phyloP scores from a whole-genome alignment of 1,140 invertebrate genomes.

The Zaprionus tsacasi region DNA sequence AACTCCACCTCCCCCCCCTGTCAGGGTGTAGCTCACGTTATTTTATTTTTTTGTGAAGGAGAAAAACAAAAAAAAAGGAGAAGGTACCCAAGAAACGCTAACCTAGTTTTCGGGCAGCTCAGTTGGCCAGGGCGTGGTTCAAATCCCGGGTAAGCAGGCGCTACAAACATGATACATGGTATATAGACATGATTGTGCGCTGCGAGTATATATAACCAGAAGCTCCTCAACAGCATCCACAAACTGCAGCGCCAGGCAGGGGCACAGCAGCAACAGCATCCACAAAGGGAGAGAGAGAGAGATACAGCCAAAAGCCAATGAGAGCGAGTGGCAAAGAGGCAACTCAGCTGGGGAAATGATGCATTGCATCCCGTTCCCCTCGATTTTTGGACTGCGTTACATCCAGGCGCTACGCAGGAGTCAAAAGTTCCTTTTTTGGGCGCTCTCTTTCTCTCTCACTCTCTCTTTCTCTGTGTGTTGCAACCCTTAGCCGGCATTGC shows the following conservation, averaged over 20 bases:
- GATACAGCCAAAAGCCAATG: not conserved
- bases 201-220: slow-evolving; percentile 18
- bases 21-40: not conserved
- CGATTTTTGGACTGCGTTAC: slow-evolving; percentile 18
- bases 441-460: not conserved
- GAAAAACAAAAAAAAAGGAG: not conserved
- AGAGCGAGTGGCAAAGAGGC: not conserved
- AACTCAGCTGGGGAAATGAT: slow-evolving; percentile 33
- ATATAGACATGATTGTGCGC: slow-evolving; percentile 16
- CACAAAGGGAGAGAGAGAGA: slow-evolving; percentile 29
- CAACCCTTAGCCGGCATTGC: slow-evolving; percentile 33
- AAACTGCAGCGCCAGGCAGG: slow-evolving; percentile 57
- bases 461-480: slow-evolving; percentile 8
- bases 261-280: slow-evolving; percentile 56
- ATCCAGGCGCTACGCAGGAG: slow-evolving; percentile 2
- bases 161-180: slow-evolving; percentile 31
- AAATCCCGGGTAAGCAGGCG: slow-evolving; percentile 74
- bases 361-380: slow-evolving; percentile 11
- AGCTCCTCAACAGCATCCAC: slow-evolving; percentile 60
- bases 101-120: slow-evolving; percentile 48
- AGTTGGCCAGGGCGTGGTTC: slow-evolving; percentile 78
- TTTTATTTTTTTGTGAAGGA: not conserved
- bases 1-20: not conserved
- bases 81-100: slow-evolving; percentile 20
- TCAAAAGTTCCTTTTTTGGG: not conserved